Percentiles rank a stretch among this genome's conserved stretches.
These are phyloP conservation scores for Melanaphis sacchari DNA, from an alignment of 1,140 invertebrate genomes.

Conservation along the genomic window DNA sequence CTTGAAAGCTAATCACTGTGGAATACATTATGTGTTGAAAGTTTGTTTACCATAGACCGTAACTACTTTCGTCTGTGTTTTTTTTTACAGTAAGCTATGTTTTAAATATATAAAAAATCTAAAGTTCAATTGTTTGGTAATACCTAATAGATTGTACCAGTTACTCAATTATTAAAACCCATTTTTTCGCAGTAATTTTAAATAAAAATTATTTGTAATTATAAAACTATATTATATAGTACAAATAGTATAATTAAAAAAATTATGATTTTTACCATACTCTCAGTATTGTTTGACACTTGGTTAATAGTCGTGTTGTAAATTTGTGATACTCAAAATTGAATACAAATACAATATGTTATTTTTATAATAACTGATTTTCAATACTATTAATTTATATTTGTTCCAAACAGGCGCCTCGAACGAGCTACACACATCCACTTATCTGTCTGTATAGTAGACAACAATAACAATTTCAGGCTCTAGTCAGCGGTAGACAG, in stretches of 20 bases:
- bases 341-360: background rate
- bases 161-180: background rate
- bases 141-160: background rate
- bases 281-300: background rate
- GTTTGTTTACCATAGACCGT: background rate
- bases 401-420: background rate
- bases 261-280: background rate
- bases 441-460: background rate
- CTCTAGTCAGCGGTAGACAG: background rate
- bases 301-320: background rate
- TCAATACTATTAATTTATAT: background rate
- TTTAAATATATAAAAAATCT: background rate
- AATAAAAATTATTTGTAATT: background rate
- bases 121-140: background rate
- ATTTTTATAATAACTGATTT: background rate
- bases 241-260: background rate
- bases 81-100: background rate
- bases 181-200: background rate
- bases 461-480: background rate
- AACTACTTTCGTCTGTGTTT: background rate
- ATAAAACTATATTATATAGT: background rate
- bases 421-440: background rate
- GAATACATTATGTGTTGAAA: background rate
- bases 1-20: background rate
- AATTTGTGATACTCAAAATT: background rate